Base-by-base conservation (phyloP, 1,140 invertebrate genomes). In the Rhizoglyphus robini region DNA sequence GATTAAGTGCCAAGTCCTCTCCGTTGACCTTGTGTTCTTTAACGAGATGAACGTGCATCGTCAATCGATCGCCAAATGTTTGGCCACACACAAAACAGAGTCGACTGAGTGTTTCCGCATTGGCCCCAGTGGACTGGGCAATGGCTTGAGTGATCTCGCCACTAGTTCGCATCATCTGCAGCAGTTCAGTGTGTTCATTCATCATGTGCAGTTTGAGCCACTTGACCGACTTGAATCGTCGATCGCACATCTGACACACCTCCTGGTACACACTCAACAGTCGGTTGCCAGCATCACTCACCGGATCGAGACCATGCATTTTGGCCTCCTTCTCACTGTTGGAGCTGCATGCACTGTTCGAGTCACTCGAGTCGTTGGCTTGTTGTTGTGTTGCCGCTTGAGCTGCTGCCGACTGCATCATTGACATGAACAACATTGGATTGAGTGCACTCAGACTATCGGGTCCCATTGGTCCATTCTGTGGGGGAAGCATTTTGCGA, bases 131-230 rank as follows among this genome's bases (percentile, higher is more conserved):
- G n/a, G 49, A 58, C 30, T 20, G 25, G 8, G 18, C 31, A 13
- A 20, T 27, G 5, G 20, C 13, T 27, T 58, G 18, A 20, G 18
- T 58, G 13, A 29, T 58, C 1, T 36, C 4, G 46, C n/a, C 29
- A 34, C 15, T 46, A 4, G 27, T 18, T 13, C 23, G 34, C 60
- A 25, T 63, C 2, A 67, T 32, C 0, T 36, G 13, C 8, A 67
- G 23, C 13, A 79, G 74, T 70, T 86, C 82, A 1, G 84, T 85
- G 72, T 96, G 92, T 69, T 96, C 91, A 54, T 85, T 85, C 46
- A 89, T 77, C 58, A 96, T 76, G 75, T 96, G 92, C 0, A 87
- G 86, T 68, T 90, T 88, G 48, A 96, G 76, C 83, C 89, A 93
- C 68, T 95, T 91, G 30, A 84, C 82, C 68, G 87, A 93, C 59